These are phyloP conservation scores for Hydractinia echinata DNA, from an alignment of 30 jellyfish, hydroid and myxozoan species.

Conservation along the genomic window DNA sequence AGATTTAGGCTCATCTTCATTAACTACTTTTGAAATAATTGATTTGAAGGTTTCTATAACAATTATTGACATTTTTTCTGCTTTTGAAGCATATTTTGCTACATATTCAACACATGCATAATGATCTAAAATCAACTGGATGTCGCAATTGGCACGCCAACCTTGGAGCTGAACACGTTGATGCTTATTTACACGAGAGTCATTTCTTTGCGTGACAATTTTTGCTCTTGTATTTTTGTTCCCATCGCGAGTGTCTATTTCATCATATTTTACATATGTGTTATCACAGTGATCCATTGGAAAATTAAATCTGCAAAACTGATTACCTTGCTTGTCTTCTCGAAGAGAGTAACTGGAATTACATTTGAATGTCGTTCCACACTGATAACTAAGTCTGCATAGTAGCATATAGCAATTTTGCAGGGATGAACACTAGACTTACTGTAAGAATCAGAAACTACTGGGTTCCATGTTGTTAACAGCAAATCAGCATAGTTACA, in stretches of 20 bases:
- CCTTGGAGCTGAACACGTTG: constrained; percentile 49
- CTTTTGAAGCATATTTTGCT: constrained; percentile 50
- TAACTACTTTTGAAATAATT: constrained; percentile 23
- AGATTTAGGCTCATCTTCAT: constrained; percentile 14
- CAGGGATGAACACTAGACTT: too few relatives aligned
- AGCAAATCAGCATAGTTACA: too few relatives aligned
- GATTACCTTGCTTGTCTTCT: constrained; percentile 14
- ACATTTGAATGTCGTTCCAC: constrained; percentile 44
- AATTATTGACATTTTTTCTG: constrained; percentile 37
- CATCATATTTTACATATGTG: constrained; percentile 28
- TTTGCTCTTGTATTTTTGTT: not conserved
- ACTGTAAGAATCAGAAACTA: too few relatives aligned
- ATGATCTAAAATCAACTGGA: constrained; percentile 22
- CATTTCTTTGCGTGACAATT: constrained; percentile 21
- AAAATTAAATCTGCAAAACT: constrained; percentile 37
- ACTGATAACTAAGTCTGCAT: constrained; percentile 21
- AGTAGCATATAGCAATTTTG: not conserved
- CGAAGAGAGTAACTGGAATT: constrained; percentile 35
- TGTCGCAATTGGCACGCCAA: constrained; percentile 55
- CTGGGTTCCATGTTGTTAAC: too few relatives aligned
- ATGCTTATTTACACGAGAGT: constrained; percentile 34
- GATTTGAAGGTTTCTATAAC: constrained; percentile 33
- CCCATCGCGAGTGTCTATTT: not conserved
- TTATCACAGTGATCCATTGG: constrained; percentile 20
- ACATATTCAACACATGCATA: constrained; percentile 51